Conservation (phyloP, 2,797 vertebrate species). For the Rhincodon typus region DNA sequence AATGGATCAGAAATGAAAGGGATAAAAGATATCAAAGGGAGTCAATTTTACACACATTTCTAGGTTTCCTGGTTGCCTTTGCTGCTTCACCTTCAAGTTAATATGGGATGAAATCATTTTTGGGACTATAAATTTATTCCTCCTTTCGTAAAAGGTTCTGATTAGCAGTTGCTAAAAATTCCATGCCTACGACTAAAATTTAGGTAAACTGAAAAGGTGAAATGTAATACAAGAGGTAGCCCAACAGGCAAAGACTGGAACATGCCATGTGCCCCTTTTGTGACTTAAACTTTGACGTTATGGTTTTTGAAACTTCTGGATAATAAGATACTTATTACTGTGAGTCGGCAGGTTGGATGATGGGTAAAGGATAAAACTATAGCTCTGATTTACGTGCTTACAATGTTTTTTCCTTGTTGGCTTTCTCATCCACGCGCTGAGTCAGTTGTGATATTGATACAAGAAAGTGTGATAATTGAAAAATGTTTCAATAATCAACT, state of each 20-base stretch:
- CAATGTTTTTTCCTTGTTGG: not conserved
- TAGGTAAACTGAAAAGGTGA: not conserved
- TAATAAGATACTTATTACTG: not conserved
- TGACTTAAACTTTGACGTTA: not conserved
- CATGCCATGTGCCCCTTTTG: not conserved
- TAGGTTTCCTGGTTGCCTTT: not conserved
- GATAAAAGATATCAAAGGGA: not conserved
- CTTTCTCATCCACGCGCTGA: not conserved
- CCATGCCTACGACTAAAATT: not conserved
- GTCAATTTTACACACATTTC: not conserved
- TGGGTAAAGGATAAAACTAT: not conserved
- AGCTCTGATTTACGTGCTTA: not conserved
- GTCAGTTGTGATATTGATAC: not conserved
- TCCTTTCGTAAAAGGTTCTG: not conserved
- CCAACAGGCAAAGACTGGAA: not conserved
- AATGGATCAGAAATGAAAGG: not conserved
- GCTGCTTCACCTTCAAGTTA: not conserved
- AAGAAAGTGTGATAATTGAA: not conserved
- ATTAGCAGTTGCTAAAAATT: not conserved
- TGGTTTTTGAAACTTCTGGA: not conserved
- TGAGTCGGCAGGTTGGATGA: not conserved
- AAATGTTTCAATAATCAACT: not conserved
- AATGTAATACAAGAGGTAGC: not conserved
- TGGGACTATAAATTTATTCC: not conserved
- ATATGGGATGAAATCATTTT: not conserved